Evolutionary conservation across 2,797 vertebrate species (phyloP).

Genomic region (Florisuga fusca): DNA sequence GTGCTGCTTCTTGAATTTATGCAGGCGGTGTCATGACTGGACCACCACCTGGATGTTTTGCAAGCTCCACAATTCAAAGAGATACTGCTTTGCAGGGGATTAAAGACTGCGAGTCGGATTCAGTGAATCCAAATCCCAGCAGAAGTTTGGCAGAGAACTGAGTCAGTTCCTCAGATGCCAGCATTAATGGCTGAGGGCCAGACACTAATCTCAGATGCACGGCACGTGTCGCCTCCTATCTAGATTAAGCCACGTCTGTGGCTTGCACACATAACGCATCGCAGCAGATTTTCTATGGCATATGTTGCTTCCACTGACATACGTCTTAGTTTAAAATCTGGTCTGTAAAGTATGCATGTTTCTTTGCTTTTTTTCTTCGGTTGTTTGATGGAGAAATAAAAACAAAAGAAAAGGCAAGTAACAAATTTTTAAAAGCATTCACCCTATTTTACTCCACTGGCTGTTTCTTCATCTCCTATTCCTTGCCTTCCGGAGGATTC

Average conservation of each 20-base stretch:
- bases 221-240: constrained; percentile 75
- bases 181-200: constrained; percentile 78
- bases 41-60: constrained; percentile 67
- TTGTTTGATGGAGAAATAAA: constrained; percentile 30
- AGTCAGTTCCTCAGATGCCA: constrained; percentile 76
- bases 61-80: constrained; percentile 55
- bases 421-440: background rate
- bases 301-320: constrained; percentile 19
- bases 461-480: background rate
- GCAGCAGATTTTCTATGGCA: constrained; percentile 57
- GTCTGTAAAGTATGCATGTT: constrained; percentile 14
- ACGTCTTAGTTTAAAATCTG: constrained; percentile 40
- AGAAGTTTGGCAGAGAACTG: constrained; percentile 81
- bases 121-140: constrained; percentile 75
- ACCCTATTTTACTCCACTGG: background rate
- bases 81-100: constrained; percentile 33
- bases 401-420: background rate
- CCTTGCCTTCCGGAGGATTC: background rate
- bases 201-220: constrained; percentile 77
- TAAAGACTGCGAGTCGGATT: constrained; percentile 74
- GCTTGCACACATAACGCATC: constrained; percentile 41
- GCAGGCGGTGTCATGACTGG: constrained; percentile 22
- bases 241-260: constrained; percentile 71
- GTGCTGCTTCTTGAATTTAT: background rate
- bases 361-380: background rate